A percentile compares a stretch with the other conserved stretches of the same genome.
Conservation (phyloP, 2,888 invertebrate species). For the Pyrrhia umbra region DNA sequence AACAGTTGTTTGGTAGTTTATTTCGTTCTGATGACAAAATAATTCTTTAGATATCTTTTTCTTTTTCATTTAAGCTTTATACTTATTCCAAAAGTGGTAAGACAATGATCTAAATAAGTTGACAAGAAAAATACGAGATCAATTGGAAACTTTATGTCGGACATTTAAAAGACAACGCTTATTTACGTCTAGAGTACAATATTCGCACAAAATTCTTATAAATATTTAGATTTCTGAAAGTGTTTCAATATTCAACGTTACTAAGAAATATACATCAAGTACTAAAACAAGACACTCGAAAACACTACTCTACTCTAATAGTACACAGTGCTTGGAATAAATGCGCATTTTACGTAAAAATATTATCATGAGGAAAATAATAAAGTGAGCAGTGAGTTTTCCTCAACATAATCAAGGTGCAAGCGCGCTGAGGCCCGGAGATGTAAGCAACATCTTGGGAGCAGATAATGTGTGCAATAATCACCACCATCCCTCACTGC, state of each 20-base stretch:
- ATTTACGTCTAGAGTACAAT: not conserved
- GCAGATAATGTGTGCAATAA: conserved; percentile 85
- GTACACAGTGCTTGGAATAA: not conserved
- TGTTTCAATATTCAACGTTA: not conserved
- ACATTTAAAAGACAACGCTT: not conserved
- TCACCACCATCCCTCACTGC: conserved; percentile 82
- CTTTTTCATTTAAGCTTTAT: too few relatives aligned
- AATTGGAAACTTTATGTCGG: too few relatives aligned
- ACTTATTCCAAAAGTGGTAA: too few relatives aligned
- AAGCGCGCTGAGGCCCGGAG: conserved; percentile 64
- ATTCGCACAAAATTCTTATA: not conserved
- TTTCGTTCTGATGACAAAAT: not conserved
- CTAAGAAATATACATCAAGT: not conserved
- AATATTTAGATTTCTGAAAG: not conserved
- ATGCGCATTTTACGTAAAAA: not conserved
- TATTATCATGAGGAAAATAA: conserved; percentile 18
- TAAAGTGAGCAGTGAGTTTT: conserved; percentile 36
- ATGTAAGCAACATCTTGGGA: conserved; percentile 67
- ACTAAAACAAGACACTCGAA: not conserved
- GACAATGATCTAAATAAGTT: too few relatives aligned
- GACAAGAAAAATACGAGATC: too few relatives aligned
- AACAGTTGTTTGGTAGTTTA: not conserved
- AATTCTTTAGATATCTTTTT: too few relatives aligned
- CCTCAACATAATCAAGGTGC: conserved; percentile 72
- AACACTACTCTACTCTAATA: conserved; percentile 9